A percentile compares a stretch with the other conserved stretches of the same genome.
These are phyloP conservation scores for Lingula anatina DNA, from an alignment of 2,888 invertebrate species.

Conservation along the genomic window DNA sequence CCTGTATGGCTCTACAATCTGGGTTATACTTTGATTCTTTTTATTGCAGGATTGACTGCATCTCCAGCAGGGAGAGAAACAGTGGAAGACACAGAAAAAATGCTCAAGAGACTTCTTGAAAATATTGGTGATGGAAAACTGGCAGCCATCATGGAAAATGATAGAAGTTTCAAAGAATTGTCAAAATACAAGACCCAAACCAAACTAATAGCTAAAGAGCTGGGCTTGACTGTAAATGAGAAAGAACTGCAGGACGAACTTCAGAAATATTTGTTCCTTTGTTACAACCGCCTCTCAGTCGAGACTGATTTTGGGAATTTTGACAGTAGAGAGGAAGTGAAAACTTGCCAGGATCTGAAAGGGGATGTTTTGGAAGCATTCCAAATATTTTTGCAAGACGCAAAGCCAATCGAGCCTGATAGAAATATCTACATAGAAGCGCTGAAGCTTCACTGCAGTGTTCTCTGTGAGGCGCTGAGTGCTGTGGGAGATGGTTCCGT, in stretches of 20 bases:
- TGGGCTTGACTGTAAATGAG: constrained; percentile 14
- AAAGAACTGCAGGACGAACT: constrained; percentile 17
- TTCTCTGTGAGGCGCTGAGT: constrained; percentile 17
- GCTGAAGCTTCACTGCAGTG: constrained; percentile 15
- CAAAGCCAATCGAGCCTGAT: constrained; percentile 11
- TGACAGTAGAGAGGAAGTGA: constrained; percentile 9
- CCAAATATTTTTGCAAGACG: constrained; percentile 12
- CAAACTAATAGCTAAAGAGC: constrained; percentile 8
- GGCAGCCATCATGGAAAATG: constrained; percentile 19
- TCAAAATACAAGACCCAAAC: constrained; percentile 26
- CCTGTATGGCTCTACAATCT: no score
- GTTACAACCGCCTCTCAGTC: constrained; percentile 17
- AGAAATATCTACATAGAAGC: no score
- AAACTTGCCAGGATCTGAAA: constrained; percentile 9
- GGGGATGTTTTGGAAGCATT: constrained; percentile 14
- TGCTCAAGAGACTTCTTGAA: constrained; percentile 24
- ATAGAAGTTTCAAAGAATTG: constrained; percentile 15
- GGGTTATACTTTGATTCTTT: no score
- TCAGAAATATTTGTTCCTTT: constrained; percentile 22
- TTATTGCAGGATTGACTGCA: constrained; percentile 39
- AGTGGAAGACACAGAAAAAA: constrained; percentile 19
- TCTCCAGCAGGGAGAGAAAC: constrained; percentile 36
- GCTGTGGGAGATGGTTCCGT: constrained; percentile 19
- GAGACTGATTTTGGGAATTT: constrained; percentile 14
- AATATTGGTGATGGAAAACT: constrained; percentile 28